Conservation (phyloP, 2,888 invertebrate genomes). For the Neocrepidodera transversa region DNA sequence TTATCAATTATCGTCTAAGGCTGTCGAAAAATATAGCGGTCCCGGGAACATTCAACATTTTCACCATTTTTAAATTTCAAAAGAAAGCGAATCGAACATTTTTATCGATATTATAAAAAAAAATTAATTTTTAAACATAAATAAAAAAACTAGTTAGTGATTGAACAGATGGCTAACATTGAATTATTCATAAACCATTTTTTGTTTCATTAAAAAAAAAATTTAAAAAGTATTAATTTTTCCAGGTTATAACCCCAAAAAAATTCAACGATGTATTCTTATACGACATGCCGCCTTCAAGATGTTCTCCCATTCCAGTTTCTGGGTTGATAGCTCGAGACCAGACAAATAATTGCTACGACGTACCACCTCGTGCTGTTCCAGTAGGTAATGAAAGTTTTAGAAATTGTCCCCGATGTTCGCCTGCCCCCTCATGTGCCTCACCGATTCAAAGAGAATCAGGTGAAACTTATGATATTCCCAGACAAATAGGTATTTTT, state of each 20-base stretch:
- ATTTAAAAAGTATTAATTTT: too few species aligned
- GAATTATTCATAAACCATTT: too few species aligned
- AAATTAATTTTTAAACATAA: too few species aligned
- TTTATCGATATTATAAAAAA: too few species aligned
- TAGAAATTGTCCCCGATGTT: conserved; percentile 57
- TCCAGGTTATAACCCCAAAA: conserved; percentile 74
- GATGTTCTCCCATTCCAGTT: conserved; percentile 53
- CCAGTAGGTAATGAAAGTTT: conserved; percentile 64
- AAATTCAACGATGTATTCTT: conserved; percentile 76
- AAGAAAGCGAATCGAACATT: too few species aligned
- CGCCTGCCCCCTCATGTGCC: conserved; percentile 61
- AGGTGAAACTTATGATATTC: conserved; percentile 70
- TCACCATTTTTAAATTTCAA: too few species aligned
- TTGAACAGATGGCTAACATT: too few species aligned
- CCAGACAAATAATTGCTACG: conserved; percentile 62
- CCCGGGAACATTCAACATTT: too few species aligned
- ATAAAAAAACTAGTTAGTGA: too few species aligned
- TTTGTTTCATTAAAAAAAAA: too few species aligned
- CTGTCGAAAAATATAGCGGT: too few species aligned
- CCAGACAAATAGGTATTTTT: conserved; percentile 60
- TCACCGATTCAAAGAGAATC: conserved; percentile 57
- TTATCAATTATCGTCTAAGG: too few species aligned
- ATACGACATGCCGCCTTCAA: conserved; percentile 69
- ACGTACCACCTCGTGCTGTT: conserved; percentile 70
- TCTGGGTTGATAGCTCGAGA: conserved; percentile 51